Conservation (phyloP, 2,888 invertebrate genomes). For the Willowsia nigromaculata region DNA sequence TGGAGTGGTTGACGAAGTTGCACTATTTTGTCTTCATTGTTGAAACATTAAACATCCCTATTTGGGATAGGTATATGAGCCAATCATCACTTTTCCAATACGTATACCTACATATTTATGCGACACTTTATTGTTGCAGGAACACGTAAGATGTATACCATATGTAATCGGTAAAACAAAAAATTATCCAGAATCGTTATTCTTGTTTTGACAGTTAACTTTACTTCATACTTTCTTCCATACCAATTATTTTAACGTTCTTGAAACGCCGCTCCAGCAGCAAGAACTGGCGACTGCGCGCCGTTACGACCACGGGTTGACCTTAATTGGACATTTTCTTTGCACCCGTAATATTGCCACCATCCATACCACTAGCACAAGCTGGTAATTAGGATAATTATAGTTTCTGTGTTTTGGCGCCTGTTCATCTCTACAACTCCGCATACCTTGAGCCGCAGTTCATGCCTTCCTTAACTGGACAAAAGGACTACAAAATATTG, state of each 20-base stretch:
- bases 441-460: too few species aligned
- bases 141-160: too few species aligned
- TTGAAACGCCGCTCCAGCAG: background rate
- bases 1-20: background rate
- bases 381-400: constrained; percentile 65
- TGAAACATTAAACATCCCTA: background rate
- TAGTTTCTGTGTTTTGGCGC: constrained; percentile 50
- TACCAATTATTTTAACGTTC: background rate
- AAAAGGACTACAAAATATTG: background rate
- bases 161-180: too few species aligned
- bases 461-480: background rate
- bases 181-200: too few species aligned
- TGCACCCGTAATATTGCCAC: constrained; percentile 47
- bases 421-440: constrained; percentile 38
- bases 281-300: constrained; percentile 42
- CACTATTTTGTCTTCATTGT: background rate
- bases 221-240: too few species aligned
- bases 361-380: constrained; percentile 62
- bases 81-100: background rate
- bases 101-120: background rate
- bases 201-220: too few species aligned
- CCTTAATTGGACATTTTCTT: constrained; percentile 60
- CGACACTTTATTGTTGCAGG: background rate
- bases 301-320: constrained; percentile 36
- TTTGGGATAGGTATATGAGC: background rate